phyloP scores from a whole-genome alignment of 2,797 vertebrate species.

The Acipenser ruthenus region DNA sequence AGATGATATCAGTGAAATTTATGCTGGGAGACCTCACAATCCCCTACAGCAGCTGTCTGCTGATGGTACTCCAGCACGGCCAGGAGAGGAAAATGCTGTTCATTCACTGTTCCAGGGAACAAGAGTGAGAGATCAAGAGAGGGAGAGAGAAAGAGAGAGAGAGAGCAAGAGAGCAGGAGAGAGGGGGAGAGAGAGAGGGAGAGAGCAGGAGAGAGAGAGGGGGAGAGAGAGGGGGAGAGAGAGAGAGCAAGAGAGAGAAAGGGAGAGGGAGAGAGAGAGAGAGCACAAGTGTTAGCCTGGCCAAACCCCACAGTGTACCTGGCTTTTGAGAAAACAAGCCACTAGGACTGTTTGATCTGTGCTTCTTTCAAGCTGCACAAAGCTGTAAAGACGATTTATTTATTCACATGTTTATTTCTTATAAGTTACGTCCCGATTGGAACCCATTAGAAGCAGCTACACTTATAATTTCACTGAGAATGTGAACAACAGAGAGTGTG shows the following conservation, averaged over 20 bases:
- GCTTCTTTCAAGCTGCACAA: too few species aligned
- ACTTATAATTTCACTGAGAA: too few species aligned
- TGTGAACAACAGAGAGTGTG: too few species aligned
- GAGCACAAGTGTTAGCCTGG: neutral
- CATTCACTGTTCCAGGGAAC: conserved; percentile 41
- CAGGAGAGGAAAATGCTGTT: neutral
- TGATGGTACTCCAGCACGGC: conserved; percentile 37
- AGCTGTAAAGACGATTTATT: too few species aligned
- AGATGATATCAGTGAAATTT: conserved; percentile 93
- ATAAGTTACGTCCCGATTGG: too few species aligned
- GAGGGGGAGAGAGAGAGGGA: conserved; percentile 29
- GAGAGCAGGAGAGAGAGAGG: conserved; percentile 7
- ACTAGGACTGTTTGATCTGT: too few species aligned
- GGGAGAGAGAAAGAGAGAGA: neutral
- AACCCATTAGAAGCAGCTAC: too few species aligned
- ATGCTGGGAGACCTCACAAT: conserved; percentile 76
- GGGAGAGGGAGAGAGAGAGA: conserved; percentile 27
- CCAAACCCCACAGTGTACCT: too few species aligned
- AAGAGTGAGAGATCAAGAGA: conserved; percentile 46
- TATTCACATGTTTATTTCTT: too few species aligned
- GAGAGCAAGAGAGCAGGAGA: conserved; percentile 45
- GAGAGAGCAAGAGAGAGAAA: conserved; percentile 23
- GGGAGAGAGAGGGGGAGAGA: conserved; percentile 33
- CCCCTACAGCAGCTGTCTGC: conserved; percentile 79
- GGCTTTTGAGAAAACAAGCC: too few species aligned